Evolutionary conservation across 64 coral and sea anemone species (phyloP), one percentile per base, ranked within the genome.

Genomic region (Exaiptasia diaphana): DNA sequence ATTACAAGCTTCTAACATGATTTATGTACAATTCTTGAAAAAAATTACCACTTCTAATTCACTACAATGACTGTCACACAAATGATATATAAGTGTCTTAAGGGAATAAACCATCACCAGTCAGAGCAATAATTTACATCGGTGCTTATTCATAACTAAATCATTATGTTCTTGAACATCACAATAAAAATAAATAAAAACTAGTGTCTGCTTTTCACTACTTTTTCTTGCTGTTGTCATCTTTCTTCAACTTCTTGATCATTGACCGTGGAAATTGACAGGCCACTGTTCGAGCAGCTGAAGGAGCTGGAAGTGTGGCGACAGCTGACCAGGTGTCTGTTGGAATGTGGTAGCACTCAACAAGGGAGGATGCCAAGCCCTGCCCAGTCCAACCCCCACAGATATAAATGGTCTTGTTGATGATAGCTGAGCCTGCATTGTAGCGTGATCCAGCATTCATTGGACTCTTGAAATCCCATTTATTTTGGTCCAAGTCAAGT

Each of bases 371-470:
- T 5, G 85, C 94, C 9, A 74, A 37, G 9, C 94, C 94, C 23
- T 73, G 75, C 11, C 86, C 94, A 42, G 69, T 87, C 94, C 94
- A 97, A 0, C 94, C 94, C 3, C 94, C 94, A 85, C 94, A 97
- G 18, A 97, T 86, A 50, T 92, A 97, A 22, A 97, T 97, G 38
- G 86, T 92, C 28, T 71, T 83, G 45, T 85, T 88, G 12, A 97
- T 57, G 8, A 87, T 89, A 59, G 94, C 89, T 50, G 83, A 81
- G 4, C 94, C 94, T 21, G 94, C 94, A 41, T 97, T 83, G 26
- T 97, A 92, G 26, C 94, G 89, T 35, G 89, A 68, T 7, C 71
- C 36, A 35, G 78, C 27, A 46, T 67, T 78, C 68, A 97, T 71
- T 4, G 93, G 71, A 38, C 88, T 67, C 79, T 82, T 83, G 57